Evolutionary conservation across 2,888 invertebrate species (phyloP).

Genomic region (Chloroclysta siterata): DNA sequence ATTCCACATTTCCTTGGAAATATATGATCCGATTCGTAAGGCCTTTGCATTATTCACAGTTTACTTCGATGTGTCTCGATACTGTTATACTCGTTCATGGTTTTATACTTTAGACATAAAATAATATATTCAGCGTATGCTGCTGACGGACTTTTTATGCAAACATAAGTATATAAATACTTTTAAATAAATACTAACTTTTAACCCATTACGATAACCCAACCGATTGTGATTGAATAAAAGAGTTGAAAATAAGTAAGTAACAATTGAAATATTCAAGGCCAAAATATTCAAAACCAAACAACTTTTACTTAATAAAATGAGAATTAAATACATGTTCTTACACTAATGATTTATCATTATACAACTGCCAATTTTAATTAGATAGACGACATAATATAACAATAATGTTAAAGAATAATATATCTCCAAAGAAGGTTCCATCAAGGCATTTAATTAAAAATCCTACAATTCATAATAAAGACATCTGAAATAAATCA

Average conservation of each 20-base stretch:
- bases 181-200: too few species aligned
- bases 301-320: background rate
- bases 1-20: constrained; percentile 77
- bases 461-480: background rate
- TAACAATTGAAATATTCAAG: too few species aligned
- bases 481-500: background rate
- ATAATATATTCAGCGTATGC: background rate
- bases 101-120: constrained; percentile 26
- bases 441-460: background rate
- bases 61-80: constrained; percentile 57
- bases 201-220: too few species aligned
- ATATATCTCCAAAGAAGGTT: background rate
- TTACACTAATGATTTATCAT: background rate
- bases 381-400: background rate
- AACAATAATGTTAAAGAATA: background rate
- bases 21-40: constrained; percentile 74
- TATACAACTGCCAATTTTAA: background rate
- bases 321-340: background rate
- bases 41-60: constrained; percentile 75
- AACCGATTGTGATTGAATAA: too few species aligned
- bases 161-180: too few species aligned
- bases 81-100: constrained; percentile 38
- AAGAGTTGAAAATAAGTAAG: too few species aligned
- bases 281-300: too few species aligned
- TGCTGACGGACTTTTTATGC: too few species aligned